Evolutionary conservation across 1,140 invertebrate species (phyloP), one percentile per base, ranked within the genome.

Genomic region (Sogatella furcifera): DNA sequence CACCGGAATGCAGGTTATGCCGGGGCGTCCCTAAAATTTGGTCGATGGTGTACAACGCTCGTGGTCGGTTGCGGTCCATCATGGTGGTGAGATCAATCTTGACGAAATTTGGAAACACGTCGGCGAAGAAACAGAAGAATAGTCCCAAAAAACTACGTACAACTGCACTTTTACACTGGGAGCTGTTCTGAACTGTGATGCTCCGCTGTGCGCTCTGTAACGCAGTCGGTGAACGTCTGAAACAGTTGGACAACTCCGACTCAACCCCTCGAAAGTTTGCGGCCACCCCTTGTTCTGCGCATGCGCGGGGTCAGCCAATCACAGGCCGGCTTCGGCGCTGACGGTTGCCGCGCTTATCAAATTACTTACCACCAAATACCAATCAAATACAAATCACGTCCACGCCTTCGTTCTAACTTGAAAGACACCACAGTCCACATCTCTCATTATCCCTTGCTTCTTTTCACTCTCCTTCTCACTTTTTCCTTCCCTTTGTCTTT

Each of bases 371-470:
- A 17, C 21, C 46, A 49, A 49, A 49, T 49, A 49, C 46, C 46
- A 49, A 49, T 49, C 46, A 49, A 49, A 49, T 14, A 49, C 46
- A 49, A 49, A 49, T 49, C 46, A 49, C 15, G 46, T 49, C 46
- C 46, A 49, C 46, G 46, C 46, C 46, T 49, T 17, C 46, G 24
- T 44, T 44, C 14, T 44, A 44, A 44, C 43, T 44, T 44, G 9
- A 44, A 14, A 14, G 14, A n/a, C 46, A 19, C 46, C 21, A 17
- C 21, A 19, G 14, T 44, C 43, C 43, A 5, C 43, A 5, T 5
- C 46, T 49, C 15, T 11, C 21, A 2, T 49, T 19, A 8, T 22
- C 17, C 17, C 6, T 4, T 10, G 2, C 5, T n/a, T 49, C 15
- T 15, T n/a, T 49, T 49, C 21, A 8, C 43, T 44, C 43, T 44